These are phyloP conservation scores for Reinhardtius hippoglossoides DNA, from an alignment of 2,113 vertebrate species.

Conservation along the genomic window DNA sequence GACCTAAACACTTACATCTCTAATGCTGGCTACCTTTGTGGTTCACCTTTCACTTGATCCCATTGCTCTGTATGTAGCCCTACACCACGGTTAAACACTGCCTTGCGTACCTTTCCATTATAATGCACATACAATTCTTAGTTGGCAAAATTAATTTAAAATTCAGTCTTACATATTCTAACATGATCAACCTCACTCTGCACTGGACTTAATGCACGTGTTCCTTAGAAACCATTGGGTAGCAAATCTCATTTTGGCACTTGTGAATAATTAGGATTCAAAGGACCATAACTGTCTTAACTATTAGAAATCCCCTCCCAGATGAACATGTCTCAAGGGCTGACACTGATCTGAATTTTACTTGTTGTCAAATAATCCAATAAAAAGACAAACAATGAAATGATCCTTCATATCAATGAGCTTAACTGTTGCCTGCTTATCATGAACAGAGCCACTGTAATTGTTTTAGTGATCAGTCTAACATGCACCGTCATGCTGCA, in stretches of 20 bases:
- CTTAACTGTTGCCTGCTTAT: not conserved
- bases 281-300: not conserved
- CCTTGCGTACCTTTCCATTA: not conserved
- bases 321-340: not conserved
- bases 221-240: not conserved
- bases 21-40: not conserved
- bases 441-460: too few species aligned
- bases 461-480: too few species aligned
- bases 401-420: not conserved
- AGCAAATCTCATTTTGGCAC: conserved; percentile 46
- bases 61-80: too few species aligned
- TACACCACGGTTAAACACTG: too few species aligned
- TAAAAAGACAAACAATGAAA: not conserved
- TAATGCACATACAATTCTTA: not conserved
- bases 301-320: not conserved
- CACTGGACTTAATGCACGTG: not conserved
- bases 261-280: conserved; percentile 3
- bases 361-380: conserved; percentile 5
- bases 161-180: not conserved
- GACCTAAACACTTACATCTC: not conserved
- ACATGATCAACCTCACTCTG: conserved; percentile 13
- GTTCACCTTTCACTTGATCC: too few species aligned
- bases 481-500: too few species aligned
- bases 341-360: not conserved
- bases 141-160: not conserved